These are phyloP conservation scores for Oncorhynchus clarkii DNA, from an alignment of 2,113 vertebrate genomes.

Conservation along the genomic window DNA sequence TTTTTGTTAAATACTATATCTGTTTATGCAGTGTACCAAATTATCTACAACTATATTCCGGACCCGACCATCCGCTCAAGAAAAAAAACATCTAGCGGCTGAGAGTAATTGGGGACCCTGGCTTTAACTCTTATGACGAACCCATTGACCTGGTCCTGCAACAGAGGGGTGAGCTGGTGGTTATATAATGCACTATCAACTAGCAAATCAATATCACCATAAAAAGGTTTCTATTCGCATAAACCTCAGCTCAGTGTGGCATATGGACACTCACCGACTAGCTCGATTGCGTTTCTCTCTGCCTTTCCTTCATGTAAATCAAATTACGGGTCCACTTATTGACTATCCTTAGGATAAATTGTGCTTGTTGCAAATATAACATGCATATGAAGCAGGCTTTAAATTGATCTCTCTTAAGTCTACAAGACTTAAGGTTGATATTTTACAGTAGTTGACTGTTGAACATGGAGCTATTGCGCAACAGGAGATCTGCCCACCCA, in stretches of 20 bases:
- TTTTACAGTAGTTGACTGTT: conserved; percentile 7
- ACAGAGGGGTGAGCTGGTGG: background rate
- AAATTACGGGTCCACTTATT: conserved; percentile 25
- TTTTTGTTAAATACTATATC: no score
- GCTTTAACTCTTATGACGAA: background rate
- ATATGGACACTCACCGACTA: conserved; percentile 39
- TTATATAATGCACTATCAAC: conserved; percentile 20
- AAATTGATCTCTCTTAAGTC: background rate
- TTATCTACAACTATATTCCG: no score
- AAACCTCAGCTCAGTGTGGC: conserved; percentile 23
- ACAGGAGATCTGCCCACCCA: no score
- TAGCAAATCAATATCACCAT: conserved; percentile 46
- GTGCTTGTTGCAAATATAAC: background rate
- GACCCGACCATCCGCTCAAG: no score
- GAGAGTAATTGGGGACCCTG: background rate
- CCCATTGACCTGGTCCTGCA: background rate
- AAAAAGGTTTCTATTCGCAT: conserved; percentile 39
- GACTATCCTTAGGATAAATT: background rate
- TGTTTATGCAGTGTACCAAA: no score
- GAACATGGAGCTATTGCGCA: background rate
- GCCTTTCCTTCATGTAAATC: conserved; percentile 32
- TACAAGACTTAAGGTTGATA: background rate
- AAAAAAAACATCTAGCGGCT: background rate
- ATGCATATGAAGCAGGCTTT: background rate
- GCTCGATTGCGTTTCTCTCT: conserved; percentile 22